Evolutionary conservation across 2,113 vertebrate species (phyloP), one percentile per base, ranked within the genome.

Genomic region (Bostrychus sinensis): DNA sequence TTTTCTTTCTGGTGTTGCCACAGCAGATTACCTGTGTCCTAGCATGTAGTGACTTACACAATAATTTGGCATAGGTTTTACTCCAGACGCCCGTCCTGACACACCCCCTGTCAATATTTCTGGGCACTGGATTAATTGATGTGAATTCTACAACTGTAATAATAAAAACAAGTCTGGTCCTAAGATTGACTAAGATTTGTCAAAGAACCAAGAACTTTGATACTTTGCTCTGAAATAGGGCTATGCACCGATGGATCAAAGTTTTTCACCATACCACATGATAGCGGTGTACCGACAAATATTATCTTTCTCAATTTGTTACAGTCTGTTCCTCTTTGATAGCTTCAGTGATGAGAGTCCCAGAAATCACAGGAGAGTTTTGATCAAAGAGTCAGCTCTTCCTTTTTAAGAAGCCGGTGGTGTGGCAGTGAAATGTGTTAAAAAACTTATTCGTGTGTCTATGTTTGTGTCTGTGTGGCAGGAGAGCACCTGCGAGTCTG

Each of bases 401-500:
- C 62, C 64, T 62, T 83, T 83, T 64, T 56, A 78, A 78, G 70
- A 75, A 75, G 12, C 4, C 16, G 45, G 66, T 79, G 62, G 73
- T 32, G 17, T 61, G 37, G 67, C 23, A 58, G 17, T 45, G 70
- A 70, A 59, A 72, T 62, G 70, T 80, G 51, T 74, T 59, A 71
- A 84, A 41, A 1, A n/a, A n/a, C n/a, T n/a, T n/a, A n/a, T n/a
- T n/a, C n/a, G n/a, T 3, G 1, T 1, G 0, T 28, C 48, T 72
- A 0, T 80, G 32, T 82, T 43, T 84, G 64, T 73, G 45, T 81
- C n/a, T n/a, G 23, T 75, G 68, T 67, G 66, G 36, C 85, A 99
- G 97, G 97, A 81, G 95, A 98, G 76, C 95, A 98, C 89, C 93
- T 99, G 78, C 93, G 95, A 74, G 95, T 98, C 82, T 99, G 97